Evolutionary conservation across 2,888 invertebrate species (phyloP).

Genomic region (Alloscopus bannaensis): DNA sequence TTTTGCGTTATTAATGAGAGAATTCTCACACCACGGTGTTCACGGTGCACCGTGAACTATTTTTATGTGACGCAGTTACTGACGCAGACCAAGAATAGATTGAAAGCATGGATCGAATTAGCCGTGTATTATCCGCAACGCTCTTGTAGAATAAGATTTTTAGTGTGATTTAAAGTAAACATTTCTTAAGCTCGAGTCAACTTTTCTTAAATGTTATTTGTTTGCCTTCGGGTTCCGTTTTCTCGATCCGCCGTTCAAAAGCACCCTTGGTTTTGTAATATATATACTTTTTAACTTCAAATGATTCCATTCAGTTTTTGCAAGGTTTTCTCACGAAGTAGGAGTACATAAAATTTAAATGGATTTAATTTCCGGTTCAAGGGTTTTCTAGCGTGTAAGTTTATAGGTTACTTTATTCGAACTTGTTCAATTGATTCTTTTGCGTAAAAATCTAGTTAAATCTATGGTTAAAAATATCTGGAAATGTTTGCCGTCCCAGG

Average conservation of each 20-base stretch:
- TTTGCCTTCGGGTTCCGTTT: neutral
- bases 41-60: too few relatives aligned
- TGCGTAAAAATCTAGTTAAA: constrained; percentile 8
- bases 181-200: constrained; percentile 1
- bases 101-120: neutral
- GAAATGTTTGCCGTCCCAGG: constrained; percentile 73
- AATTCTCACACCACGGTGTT: neutral
- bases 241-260: neutral
- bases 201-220: constrained; percentile 1
- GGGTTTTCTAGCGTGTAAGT: constrained; percentile 47
- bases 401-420: neutral
- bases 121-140: constrained; percentile 7
- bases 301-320: constrained; percentile 61
- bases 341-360: constrained; percentile 27
- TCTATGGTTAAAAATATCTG: constrained; percentile 53
- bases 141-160: constrained; percentile 24
- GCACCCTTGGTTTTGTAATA: constrained; percentile 32
- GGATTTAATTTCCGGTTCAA: constrained; percentile 60
- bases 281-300: constrained; percentile 31
- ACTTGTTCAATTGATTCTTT: neutral
- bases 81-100: constrained; percentile 19
- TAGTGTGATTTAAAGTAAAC: constrained; percentile 37
- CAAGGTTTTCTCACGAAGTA: constrained; percentile 48
- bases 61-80: constrained; percentile 20
- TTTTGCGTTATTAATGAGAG: constrained; percentile 20